A percentile compares a stretch with the other conserved stretches of the same genome.
These are phyloP conservation scores for Drosophila infuscata DNA, from an alignment of 2,888 invertebrate genomes.

Conservation along the genomic window DNA sequence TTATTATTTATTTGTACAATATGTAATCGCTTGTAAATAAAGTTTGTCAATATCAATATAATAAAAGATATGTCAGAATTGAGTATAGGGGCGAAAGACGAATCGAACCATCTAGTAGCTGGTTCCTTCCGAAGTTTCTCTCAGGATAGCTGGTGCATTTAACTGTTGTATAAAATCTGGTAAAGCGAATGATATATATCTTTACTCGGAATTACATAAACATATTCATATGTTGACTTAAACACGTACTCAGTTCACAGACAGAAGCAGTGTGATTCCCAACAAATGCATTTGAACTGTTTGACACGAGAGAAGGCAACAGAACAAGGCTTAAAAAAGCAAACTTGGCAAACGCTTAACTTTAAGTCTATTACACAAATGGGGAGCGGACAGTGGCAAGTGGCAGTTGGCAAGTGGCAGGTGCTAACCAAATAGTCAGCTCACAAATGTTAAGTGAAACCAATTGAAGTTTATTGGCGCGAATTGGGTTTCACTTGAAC, in stretches of 20 bases:
- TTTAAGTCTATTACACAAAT: constrained; percentile 17
- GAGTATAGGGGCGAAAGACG: constrained; percentile 89
- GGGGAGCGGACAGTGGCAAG: background rate
- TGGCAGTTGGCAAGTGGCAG: background rate
- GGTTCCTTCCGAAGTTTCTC: constrained; percentile 92
- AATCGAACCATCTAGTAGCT: constrained; percentile 92
- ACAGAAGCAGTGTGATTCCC: constrained; percentile 25
- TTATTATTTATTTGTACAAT: background rate
- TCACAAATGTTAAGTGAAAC: constrained; percentile 79
- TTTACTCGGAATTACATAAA: background rate
- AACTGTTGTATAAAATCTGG: constrained; percentile 85
- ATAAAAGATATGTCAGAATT: constrained; percentile 86
- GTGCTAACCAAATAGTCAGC: constrained; percentile 28
- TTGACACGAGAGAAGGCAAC: constrained; percentile 2
- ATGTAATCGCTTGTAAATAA: background rate
- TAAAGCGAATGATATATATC: constrained; percentile 89
- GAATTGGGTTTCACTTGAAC: constrained; percentile 77
- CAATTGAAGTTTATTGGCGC: constrained; percentile 81
- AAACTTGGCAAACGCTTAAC: constrained; percentile 22
- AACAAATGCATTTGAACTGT: constrained; percentile 53
- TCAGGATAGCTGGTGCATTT: constrained; percentile 89
- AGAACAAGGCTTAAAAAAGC: constrained; percentile 1
- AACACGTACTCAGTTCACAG: background rate
- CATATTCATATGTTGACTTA: background rate
- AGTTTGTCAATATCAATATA: background rate